Percentiles rank a stretch among this genome's conserved stretches.
Evolutionary conservation across 2,113 vertebrate genomes (phyloP).

Genomic region (Prunella fulvescens): DNA sequence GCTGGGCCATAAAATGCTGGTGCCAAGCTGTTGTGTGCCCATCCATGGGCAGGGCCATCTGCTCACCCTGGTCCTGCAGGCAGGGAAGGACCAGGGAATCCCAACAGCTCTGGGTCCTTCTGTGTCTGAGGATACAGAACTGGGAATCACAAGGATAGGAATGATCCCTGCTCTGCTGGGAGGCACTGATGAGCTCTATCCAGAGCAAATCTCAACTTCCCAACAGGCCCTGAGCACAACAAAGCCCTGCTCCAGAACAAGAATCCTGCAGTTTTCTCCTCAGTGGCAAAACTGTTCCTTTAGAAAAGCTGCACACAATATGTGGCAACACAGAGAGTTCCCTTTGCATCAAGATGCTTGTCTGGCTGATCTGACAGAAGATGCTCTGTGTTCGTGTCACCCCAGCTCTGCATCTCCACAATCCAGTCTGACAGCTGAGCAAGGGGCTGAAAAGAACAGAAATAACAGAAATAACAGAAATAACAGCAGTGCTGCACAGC

Average conservation of each 20-base stretch:
- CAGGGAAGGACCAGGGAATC: not conserved
- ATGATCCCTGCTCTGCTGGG: not conserved
- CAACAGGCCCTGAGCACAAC: not conserved
- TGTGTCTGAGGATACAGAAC: not conserved
- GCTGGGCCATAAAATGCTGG: not conserved
- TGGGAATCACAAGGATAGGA: not conserved
- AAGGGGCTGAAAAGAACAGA: not conserved
- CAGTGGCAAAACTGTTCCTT: not conserved
- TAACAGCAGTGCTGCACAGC: not conserved
- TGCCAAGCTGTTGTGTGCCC: not conserved
- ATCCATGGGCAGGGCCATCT: not conserved
- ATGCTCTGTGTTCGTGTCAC: not conserved
- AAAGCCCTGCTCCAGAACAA: not conserved
- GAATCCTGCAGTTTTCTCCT: not conserved
- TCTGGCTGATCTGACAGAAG: not conserved
- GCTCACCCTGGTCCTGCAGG: not conserved
- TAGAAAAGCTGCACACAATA: not conserved
- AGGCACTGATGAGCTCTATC: not conserved
- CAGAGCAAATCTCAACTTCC: not conserved
- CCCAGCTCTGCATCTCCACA: not conserved
- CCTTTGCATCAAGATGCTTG: not conserved
- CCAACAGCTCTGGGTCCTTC: not conserved
- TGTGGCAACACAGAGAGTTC: not conserved
- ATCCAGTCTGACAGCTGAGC: constrained; percentile 10
- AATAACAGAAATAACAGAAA: not conserved